These are phyloP conservation scores for Ctenomys sociabilis DNA, from an alignment of 2,113 vertebrate species.

Conservation along the genomic window DNA sequence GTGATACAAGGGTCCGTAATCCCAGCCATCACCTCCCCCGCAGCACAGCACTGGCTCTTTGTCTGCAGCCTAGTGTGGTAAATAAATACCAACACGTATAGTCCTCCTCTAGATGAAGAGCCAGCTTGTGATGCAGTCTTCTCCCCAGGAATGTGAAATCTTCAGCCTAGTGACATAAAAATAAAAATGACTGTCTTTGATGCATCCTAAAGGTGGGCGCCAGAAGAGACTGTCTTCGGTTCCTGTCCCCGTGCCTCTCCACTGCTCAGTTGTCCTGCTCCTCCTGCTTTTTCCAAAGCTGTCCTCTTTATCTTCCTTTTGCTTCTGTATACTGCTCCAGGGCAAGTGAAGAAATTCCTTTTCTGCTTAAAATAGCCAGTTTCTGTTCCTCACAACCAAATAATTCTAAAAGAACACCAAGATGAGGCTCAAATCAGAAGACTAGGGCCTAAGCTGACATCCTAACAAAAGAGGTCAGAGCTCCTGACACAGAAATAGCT, in stretches of 20 bases:
- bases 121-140: background rate
- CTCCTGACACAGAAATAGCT: background rate
- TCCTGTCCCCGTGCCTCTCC: background rate
- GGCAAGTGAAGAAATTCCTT: constrained; percentile 9
- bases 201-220: background rate
- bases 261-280: background rate
- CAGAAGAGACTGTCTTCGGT: background rate
- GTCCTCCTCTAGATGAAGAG: background rate
- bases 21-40: background rate
- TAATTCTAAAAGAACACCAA: background rate
- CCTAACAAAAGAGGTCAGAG: background rate
- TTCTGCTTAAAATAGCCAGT: background rate
- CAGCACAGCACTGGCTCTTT: background rate
- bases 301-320: background rate
- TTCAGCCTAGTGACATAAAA: background rate
- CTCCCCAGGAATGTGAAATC: background rate
- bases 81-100: background rate
- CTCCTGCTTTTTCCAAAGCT: background rate
- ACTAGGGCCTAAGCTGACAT: background rate
- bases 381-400: constrained; percentile 29
- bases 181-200: background rate
- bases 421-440: background rate
- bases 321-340: background rate
- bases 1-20: background rate
- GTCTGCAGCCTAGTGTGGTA: background rate